Evolutionary conservation across 2,888 invertebrate genomes (phyloP), one percentile per base, ranked within the genome.

Genomic region (Conistra vaccinii): DNA sequence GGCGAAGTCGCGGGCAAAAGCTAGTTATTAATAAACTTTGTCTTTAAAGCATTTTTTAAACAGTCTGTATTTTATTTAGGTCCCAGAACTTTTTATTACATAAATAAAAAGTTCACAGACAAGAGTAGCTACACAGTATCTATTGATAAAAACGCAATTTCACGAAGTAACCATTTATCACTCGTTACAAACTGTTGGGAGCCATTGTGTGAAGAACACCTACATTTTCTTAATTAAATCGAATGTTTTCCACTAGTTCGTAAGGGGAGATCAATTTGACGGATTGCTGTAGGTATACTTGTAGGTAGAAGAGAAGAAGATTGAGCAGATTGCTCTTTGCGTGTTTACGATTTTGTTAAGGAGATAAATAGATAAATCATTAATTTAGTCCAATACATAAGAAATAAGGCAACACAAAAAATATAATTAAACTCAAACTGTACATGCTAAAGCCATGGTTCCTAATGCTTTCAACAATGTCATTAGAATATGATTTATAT

Each of bases 211-310:
- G 51, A 45, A 29, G 45, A 70, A 67, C 58, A 73, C 72, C 32
- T 55, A 78, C 84, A 81, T 84, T 81, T 81, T 81, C 75, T 84
- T 81, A 81, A 81, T 81, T 81, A 84, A 84, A 84, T 80, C 35
- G 76, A 81, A 80, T 79, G 68, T 70, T 60, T 68, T 58, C 32
- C 10, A 70, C 60, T 26, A 58, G 20, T 45, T 66, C 42, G 39
- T 10, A 9, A 17, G 32, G 14, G 48, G 20, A 76, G 29, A 75
- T 69, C 69, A 48, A 45, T 69, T 76, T 79, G 82, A 78, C 29
- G 39, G 53, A 81, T 69, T 48, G n/a, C 26, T 48, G 48, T 48
- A 48, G 23, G 7, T 48, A 48, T 23, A 48, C 45, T 1, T 45
- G 0, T 17, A 45, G 5, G 45, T 48, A 7, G 48, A 23, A 3